Conservation (phyloP, 2,888 invertebrate genomes). For the Rhamphomyia laevipes region DNA sequence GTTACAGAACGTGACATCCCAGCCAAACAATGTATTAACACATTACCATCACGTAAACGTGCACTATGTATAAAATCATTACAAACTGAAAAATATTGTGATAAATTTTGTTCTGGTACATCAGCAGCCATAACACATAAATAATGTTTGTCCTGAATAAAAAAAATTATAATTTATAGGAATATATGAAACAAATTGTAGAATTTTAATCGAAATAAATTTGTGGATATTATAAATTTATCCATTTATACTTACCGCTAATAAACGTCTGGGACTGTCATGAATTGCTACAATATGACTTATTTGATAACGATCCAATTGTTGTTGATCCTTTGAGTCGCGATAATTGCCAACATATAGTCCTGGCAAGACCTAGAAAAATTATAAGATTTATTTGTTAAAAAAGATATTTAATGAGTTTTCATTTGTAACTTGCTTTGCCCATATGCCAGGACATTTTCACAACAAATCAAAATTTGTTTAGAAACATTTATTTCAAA, state of each 20-base stretch:
- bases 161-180: background rate
- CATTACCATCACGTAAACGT: slow-evolving; percentile 76
- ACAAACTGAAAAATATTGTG: slow-evolving; percentile 84
- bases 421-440: slow-evolving; percentile 18
- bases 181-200: background rate
- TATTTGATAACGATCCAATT: slow-evolving; percentile 79
- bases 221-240: background rate
- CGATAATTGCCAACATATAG: slow-evolving; percentile 92
- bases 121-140: slow-evolving; percentile 94
- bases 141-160: slow-evolving; percentile 83
- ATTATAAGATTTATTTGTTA: background rate
- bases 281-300: slow-evolving; percentile 93
- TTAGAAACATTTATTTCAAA: too few species aligned
- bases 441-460: slow-evolving; percentile 29
- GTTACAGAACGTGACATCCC: slow-evolving; percentile 96
- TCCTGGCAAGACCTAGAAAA: slow-evolving; percentile 72
- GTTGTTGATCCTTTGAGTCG: slow-evolving; percentile 85
- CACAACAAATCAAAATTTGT: too few species aligned
- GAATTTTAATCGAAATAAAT: background rate
- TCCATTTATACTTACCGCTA: slow-evolving; percentile 60
- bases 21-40: slow-evolving; percentile 90
- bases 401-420: background rate
- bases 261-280: slow-evolving; percentile 79
- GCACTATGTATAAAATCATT: slow-evolving; percentile 96
- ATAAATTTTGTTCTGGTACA: slow-evolving; percentile 84